phyloP scores from a whole-genome alignment of 92 coral and sea anemone species.

The Hydrozoanthus gracilis region DNA sequence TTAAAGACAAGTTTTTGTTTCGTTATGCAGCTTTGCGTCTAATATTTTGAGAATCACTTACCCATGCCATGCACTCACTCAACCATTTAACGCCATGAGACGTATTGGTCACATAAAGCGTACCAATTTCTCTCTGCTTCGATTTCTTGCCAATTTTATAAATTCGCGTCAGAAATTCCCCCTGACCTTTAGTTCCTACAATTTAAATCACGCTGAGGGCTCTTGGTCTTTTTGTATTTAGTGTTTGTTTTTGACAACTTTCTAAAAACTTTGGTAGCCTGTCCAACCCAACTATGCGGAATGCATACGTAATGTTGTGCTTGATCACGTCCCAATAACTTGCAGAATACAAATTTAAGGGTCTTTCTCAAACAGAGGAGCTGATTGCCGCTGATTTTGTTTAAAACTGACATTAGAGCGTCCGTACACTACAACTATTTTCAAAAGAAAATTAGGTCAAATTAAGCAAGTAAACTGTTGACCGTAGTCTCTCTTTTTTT shows the following conservation, averaged over 20 bases:
- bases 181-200: neutral
- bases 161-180: neutral
- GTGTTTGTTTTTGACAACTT: neutral
- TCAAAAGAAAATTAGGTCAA: neutral
- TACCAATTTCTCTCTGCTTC: neutral
- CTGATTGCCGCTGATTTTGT: neutral
- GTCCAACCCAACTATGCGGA: neutral
- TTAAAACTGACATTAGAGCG: neutral
- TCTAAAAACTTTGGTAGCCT: neutral
- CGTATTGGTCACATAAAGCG: neutral
- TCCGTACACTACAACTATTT: neutral
- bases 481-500: neutral
- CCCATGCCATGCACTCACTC: neutral
- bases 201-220: neutral
- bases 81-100: neutral
- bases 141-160: neutral
- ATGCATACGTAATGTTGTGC: neutral
- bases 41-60: neutral
- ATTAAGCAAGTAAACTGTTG: neutral
- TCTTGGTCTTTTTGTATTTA: neutral
- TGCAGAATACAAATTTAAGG: neutral
- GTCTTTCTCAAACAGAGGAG: neutral
- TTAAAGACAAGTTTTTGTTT: too few relatives aligned
- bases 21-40: neutral
- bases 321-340: neutral